Evolutionary conservation across 2,888 invertebrate genomes (phyloP).

Genomic region (Drosophila diplacantha): DNA sequence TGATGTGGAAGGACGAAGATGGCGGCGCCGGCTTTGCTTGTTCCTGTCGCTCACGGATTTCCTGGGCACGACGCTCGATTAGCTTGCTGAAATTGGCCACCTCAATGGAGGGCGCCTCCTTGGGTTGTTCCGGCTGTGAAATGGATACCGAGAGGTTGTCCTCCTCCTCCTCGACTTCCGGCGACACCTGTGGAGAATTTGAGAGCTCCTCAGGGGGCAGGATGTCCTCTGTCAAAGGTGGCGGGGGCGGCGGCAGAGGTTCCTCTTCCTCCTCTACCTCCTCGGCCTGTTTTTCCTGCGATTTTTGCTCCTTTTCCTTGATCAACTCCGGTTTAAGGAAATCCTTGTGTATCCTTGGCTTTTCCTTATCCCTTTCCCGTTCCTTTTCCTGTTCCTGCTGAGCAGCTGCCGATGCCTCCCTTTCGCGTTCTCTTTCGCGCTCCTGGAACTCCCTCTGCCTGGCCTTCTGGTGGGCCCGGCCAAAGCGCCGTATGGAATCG

Average conservation of each 20-base stretch:
- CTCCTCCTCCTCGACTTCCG: constrained; percentile 21
- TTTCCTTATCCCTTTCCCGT: constrained; percentile 35
- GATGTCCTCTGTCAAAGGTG: constrained; percentile 42
- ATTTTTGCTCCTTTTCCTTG: constrained; percentile 24
- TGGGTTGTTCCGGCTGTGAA: constrained; percentile 61
- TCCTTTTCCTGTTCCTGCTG: constrained; percentile 36
- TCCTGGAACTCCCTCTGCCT: constrained; percentile 71
- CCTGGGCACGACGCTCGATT: constrained; percentile 72
- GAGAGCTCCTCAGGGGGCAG: constrained; percentile 3
- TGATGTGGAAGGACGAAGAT: constrained; percentile 70
- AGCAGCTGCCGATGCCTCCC: constrained; percentile 43
- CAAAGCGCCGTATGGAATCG: constrained; percentile 76
- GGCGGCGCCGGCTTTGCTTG: constrained; percentile 8
- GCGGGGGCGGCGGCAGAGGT: constrained; percentile 54
- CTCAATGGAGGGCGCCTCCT: constrained; percentile 74
- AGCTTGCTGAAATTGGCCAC: constrained; percentile 73
- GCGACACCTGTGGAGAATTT: constrained; percentile 5
- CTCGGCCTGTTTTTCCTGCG: constrained; percentile 3
- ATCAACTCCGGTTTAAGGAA: constrained; percentile 14
- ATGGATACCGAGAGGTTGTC: constrained; percentile 39
- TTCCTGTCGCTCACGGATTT: constrained; percentile 56
- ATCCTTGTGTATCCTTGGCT: constrained; percentile 37
- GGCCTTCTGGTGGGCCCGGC: constrained; percentile 74
- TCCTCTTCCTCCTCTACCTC: constrained; percentile 35
- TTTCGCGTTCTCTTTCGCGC: constrained; percentile 46